Base-by-base conservation (phyloP, 2,797 vertebrate species). In the Basileuterus tristriatus region DNA sequence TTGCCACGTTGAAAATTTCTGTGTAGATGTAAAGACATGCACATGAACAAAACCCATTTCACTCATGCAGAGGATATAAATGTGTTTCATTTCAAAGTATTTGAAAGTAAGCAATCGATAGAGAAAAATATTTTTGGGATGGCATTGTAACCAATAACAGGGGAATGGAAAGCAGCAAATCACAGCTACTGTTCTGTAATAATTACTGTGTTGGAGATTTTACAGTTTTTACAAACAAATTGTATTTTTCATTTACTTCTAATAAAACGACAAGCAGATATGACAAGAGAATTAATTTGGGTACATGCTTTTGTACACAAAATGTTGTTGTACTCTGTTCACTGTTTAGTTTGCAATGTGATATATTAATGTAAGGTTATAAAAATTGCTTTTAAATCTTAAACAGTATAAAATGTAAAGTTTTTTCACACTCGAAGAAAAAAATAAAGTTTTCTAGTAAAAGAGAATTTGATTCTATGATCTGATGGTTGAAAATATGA, bases 371-470 rank as follows among this genome's bases (percentile, higher is more conserved):
- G 67, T 88, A 81, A 88, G 96, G 46, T 82, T 94, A 89, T 90
- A n/a, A 87, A 84, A 62, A 17, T 41, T 55, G 18, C 60, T 78
- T 94, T 93, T 55, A 37, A 65, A 80, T 86, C 64, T 81, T 74
- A 80, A 89, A 80, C 82, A 77, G 27, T 87, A 49, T 89, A 89
- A 87, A 87, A 86, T 96, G 94, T 96, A 93, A 95, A 95, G 67
- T 78, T 92, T 87, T 86, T 58, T 95, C 89, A 46, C 82, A 55
- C 44, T 95, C 79, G 82, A 90, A 78, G 30, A 91, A 90, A 95
- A 55, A 86, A 98, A 97, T 97, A 98, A 98, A 98, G 70, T 96
- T 93, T 97, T 97, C 80, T 97, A 96, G 76, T 92, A 92, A 97
- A 97, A 96, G 36, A 82, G 15, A 59, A 34, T 72, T 76, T 55